Conservation (phyloP, 2,888 invertebrate genomes). For the Galerucella nymphaeae region DNA sequence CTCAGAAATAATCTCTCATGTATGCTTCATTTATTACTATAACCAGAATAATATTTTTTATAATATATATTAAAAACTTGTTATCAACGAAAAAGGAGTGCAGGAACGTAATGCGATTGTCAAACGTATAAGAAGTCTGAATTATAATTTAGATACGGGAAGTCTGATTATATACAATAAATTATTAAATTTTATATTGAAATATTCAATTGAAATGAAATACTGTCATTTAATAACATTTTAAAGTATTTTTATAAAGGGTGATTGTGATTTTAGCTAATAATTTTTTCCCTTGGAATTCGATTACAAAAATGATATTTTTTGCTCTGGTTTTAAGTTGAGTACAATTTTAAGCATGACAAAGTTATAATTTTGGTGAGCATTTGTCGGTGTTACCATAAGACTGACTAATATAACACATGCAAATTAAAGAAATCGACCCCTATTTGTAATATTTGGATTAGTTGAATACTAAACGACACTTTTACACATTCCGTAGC, state of each 20-base stretch:
- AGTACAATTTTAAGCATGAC: not conserved
- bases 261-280: too few relatives aligned
- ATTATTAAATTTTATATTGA: constrained; percentile 1
- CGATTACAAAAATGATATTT: too few relatives aligned
- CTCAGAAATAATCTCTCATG: constrained; percentile 1
- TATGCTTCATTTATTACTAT: constrained; percentile 1
- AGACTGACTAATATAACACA: too few relatives aligned
- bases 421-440: too few relatives aligned
- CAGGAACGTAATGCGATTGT: constrained; percentile 4
- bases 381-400: too few relatives aligned
- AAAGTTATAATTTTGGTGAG: not conserved
- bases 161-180: constrained; percentile 4
- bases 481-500: not conserved
- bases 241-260: not conserved
- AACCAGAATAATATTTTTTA: constrained; percentile 4
- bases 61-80: not conserved
- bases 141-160: constrained; percentile 1
- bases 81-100: not conserved
- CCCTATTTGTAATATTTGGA: not conserved
- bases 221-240: constrained; percentile 1
- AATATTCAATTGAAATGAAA: not conserved
- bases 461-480: constrained; percentile 1
- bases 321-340: not conserved
- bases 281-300: too few relatives aligned
- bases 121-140: not conserved